Evolutionary conservation across 2,113 vertebrate species (phyloP), one percentile per base, ranked within the genome.

Genomic region (Rhea americana): DNA sequence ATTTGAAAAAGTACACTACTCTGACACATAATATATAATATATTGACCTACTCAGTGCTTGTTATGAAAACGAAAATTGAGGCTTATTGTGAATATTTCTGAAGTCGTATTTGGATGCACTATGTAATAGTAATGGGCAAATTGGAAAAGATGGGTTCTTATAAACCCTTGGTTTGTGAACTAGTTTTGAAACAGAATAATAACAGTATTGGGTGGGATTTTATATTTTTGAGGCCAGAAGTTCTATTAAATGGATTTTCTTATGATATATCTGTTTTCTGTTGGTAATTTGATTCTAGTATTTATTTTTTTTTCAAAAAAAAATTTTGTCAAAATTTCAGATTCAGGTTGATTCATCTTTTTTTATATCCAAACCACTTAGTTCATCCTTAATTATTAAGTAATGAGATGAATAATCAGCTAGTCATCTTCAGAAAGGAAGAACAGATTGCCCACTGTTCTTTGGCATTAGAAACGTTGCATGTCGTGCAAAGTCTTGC

Each of bases 401-500:
- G 61, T 25, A 93, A 96, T 92, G 24, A 90, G 56, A 94, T 90
- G 55, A 93, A 92, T 93, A 87, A 92, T 78, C 39, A 62, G 37
- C 80, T 87, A 93, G 45, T 85, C n/a, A 45, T 92, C 70, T 91
- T 82, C 59, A 85, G 62, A 94, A 85, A 70, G 0, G 26, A 95
- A 89, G 82, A 95, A 96, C 95, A 96, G 89, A 91, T 95, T 95
- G 80, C 37, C 65, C 61, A 85, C 80, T 95, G 80, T 94, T 97
- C 85, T 91, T 90, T 75, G 91, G 67, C 82, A 47, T 13, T 88
- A 72, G 55, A 56, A 95, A 86, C 63, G 39, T 55, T 65, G 37
- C 61, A 91, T 92, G 41, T 41, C 80, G 18, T 92, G 91, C 80
- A 82, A 95, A 91, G 89, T 6, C 85, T 91, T 87, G 63, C 21